These are phyloP conservation scores for Acrossocheilus fasciatus DNA, from an alignment of 2,797 vertebrate genomes.

Conservation along the genomic window DNA sequence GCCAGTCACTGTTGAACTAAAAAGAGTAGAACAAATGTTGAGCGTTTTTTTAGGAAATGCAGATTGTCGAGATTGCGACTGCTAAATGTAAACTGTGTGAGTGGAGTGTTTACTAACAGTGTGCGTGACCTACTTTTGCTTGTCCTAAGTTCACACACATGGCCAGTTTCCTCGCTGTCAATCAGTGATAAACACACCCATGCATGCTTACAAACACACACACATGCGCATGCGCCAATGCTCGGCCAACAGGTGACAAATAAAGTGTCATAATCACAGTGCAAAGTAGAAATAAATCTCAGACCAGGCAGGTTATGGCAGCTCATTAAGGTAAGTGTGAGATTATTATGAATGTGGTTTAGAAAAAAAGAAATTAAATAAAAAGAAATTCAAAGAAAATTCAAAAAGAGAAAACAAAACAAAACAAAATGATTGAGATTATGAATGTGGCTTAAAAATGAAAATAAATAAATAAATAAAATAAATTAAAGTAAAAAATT, in stretches of 20 bases:
- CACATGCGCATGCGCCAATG: background rate
- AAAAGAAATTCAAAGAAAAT: background rate
- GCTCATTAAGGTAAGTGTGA: background rate
- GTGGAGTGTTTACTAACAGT: constrained; percentile 59
- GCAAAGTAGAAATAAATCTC: constrained; percentile 4
- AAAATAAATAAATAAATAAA: too few species aligned
- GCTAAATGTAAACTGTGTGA: background rate
- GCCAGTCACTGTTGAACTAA: background rate
- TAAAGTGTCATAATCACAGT: constrained; percentile 5
- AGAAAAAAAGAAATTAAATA: background rate
- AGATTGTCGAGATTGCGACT: background rate
- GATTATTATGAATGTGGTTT: background rate
- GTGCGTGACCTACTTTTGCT: constrained; percentile 71
- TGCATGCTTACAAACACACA: constrained; percentile 4
- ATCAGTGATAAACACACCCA: constrained; percentile 71
- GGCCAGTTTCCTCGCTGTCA: constrained; percentile 70
- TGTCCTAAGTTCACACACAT: constrained; percentile 68
- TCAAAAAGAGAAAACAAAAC: background rate
- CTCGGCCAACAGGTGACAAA: constrained; percentile 16
- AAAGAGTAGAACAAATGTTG: background rate
- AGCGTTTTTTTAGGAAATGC: background rate
- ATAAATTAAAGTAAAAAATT: background rate
- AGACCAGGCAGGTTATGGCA: constrained; percentile 6
- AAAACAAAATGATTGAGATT: background rate
- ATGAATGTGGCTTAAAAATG: background rate